These are phyloP conservation scores for Amblyornis subalaris DNA, from an alignment of 2,113 vertebrate genomes.

Conservation along the genomic window DNA sequence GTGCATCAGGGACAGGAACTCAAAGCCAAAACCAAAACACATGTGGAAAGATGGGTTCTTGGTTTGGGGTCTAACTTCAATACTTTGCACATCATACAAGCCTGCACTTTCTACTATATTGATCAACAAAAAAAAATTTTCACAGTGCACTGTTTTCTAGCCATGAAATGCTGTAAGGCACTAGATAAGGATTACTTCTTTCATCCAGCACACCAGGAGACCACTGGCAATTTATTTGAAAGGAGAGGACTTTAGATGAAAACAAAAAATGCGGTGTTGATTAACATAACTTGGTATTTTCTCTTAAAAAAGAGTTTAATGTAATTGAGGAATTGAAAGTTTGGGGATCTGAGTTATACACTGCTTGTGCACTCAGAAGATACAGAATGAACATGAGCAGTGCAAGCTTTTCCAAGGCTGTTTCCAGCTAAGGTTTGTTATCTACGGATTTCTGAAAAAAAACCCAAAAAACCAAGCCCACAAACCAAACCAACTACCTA, in stretches of 20 bases:
- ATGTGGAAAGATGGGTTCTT: background rate
- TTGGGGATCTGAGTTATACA: background rate
- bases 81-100: background rate
- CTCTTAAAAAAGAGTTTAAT: background rate
- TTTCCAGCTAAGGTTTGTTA: background rate
- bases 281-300: background rate
- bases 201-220: background rate
- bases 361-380: background rate
- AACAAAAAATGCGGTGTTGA: background rate
- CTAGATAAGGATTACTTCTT: background rate
- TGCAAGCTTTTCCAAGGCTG: background rate
- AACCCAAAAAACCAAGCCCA: fast-evolving
- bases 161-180: background rate
- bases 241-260: background rate
- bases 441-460: background rate
- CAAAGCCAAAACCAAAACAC: background rate
- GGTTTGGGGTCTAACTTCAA: background rate
- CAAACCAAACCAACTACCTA: background rate
- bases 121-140: background rate
- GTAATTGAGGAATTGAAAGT: background rate
- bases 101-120: background rate
- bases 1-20: background rate
- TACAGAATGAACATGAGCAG: background rate
- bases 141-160: background rate
- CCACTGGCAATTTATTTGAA: background rate